A percentile compares a stretch with the other conserved stretches of the same genome.
These are phyloP conservation scores for Phortica okadai DNA, from an alignment of 2,888 invertebrate species.

Conservation along the genomic window DNA sequence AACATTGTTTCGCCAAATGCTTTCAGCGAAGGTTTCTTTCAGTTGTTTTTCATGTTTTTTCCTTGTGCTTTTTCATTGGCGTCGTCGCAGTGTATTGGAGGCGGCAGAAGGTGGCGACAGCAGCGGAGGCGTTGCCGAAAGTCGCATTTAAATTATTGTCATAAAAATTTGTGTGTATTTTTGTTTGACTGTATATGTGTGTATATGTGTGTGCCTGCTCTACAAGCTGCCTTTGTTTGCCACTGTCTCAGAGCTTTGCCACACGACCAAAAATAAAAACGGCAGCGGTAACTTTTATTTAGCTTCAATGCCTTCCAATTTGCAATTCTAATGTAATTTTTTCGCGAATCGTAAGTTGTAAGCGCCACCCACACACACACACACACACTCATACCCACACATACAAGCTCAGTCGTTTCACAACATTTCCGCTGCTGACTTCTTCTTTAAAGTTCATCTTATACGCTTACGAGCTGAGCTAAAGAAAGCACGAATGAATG, in stretches of 20 bases:
- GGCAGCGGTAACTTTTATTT: slow-evolving; percentile 64
- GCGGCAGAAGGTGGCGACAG: neutral
- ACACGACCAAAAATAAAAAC: slow-evolving; percentile 29
- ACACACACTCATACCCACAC: neutral
- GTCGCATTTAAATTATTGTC: slow-evolving; percentile 71
- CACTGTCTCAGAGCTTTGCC: neutral
- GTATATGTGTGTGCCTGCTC: neutral
- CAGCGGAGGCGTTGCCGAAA: neutral
- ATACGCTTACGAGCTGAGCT: neutral
- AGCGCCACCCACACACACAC: neutral
- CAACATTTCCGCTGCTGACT: neutral
- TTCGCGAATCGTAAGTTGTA: slow-evolving; percentile 69
- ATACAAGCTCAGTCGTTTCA: neutral
- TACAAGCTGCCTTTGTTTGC: slow-evolving; percentile 13
- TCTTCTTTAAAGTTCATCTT: slow-evolving; percentile 9
- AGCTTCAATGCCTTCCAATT: slow-evolving; percentile 64
- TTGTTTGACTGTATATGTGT: slow-evolving; percentile 44
- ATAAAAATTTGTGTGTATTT: slow-evolving; percentile 68
- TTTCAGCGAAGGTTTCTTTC: neutral
- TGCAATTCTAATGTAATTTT: slow-evolving; percentile 75
- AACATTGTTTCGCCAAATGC: neutral
- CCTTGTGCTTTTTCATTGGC: neutral
- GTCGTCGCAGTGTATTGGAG: neutral
- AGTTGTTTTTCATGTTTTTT: neutral
- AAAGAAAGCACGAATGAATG: neutral